Conservation (phyloP, 2,888 invertebrate genomes). For the Ornithoptera alexandrae region DNA sequence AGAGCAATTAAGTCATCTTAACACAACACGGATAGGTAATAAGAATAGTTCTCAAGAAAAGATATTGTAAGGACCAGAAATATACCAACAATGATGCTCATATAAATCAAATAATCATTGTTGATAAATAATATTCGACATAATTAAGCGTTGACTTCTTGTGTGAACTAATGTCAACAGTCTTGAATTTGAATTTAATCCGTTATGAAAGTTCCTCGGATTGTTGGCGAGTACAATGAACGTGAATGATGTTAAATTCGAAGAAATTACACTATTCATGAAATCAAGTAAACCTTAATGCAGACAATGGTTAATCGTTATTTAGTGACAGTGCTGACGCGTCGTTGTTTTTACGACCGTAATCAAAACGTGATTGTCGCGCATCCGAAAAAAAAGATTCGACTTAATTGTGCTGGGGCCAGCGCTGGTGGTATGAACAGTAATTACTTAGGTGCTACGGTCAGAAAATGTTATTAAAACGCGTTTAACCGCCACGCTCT, state of each 20-base stretch:
- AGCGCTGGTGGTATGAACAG: constrained; percentile 76
- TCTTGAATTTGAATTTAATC: constrained; percentile 18
- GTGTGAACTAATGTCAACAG: no score
- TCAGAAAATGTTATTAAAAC: constrained; percentile 76
- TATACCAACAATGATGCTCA: no score
- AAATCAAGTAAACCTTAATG: constrained; percentile 46
- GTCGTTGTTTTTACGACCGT: constrained; percentile 63
- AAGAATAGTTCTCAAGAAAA: no score
- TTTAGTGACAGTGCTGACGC: constrained; percentile 53
- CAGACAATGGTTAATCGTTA: constrained; percentile 52
- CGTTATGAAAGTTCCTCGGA: constrained; percentile 39
- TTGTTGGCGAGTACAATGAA: not conserved
- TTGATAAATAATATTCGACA: no score
- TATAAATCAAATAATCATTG: no score
- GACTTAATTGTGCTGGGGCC: constrained; percentile 70
- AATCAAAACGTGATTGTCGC: constrained; percentile 77
- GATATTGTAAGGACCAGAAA: no score
- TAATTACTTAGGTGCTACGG: constrained; percentile 66
- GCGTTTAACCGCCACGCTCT: constrained; percentile 65
- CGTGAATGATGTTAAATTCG: not conserved
- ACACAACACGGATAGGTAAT: no score
- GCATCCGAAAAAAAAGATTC: constrained; percentile 62
- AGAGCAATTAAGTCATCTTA: no score
- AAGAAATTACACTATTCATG: constrained; percentile 13
- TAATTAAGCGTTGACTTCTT: no score